Percentiles rank a stretch among this genome's conserved stretches.
Conservation (phyloP, 2,888 invertebrate species). For the Drosophila hamatofila region DNA sequence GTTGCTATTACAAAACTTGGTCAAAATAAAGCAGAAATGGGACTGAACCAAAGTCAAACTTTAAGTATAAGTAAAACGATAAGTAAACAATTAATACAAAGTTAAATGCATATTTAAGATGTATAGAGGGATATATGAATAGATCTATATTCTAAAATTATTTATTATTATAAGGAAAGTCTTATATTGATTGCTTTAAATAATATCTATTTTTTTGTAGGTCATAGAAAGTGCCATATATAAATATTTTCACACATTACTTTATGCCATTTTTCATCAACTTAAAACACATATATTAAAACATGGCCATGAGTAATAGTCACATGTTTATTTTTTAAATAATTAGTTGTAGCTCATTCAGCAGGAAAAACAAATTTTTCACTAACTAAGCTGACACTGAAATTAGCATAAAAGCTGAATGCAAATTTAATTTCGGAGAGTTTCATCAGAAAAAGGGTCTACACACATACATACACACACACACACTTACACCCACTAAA, state of each 20-base stretch:
- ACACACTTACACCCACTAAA: conserved; percentile 15
- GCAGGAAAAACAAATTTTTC: conserved; percentile 64
- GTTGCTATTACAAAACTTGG: not conserved
- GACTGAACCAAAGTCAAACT: not conserved
- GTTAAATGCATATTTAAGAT: no score
- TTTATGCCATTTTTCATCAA: conserved; percentile 3
- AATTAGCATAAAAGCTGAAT: conserved; percentile 61
- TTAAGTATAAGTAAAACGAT: no score
- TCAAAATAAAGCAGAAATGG: not conserved
- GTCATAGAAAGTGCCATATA: not conserved
- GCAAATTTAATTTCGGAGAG: conserved; percentile 43
- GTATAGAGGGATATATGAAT: no score
- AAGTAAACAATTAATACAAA: no score
- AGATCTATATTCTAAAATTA: no score
- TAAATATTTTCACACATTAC: conserved; percentile 9
- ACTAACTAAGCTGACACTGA: conserved; percentile 44
- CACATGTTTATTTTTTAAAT: conserved; percentile 20
- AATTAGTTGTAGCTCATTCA: conserved; percentile 22
- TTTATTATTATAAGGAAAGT: no score
- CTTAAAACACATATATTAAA: conserved; percentile 5
- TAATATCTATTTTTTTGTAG: not conserved
- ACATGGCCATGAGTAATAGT: conserved; percentile 27
- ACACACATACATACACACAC: conserved; percentile 7
- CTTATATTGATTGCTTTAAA: not conserved
- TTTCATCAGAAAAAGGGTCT: conserved; percentile 39